Base-by-base conservation (phyloP, 2,888 invertebrate species). In the Diploptera punctata region DNA sequence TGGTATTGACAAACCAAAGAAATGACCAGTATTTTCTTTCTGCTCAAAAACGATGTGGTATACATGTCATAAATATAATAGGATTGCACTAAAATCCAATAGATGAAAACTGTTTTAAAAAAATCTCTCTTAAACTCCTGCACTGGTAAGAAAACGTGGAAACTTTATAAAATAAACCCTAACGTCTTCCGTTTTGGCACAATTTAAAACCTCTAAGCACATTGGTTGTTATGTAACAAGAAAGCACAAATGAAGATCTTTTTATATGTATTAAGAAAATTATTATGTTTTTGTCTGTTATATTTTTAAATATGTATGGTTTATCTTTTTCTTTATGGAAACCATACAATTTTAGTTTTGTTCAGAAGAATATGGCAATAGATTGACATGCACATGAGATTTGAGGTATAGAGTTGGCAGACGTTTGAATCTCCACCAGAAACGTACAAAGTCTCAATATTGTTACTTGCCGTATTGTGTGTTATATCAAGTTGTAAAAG, bases 401-500 rank as follows among this genome's bases (percentile, higher is more conserved):
- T 57, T 69, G 43, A n/a, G n/a, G n/a, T n/a, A 65, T 54, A 61
- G 44, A 49, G 29, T 62, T 52, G 49, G 49, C 31, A 67, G 69
- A 57, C 65, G 54, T 62, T n/a, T 38, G 74, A 72, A 72, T 74
- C 71, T 74, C 71, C 54, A 65, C 65, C 71, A 68, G 62, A 74
- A n/a, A 69, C 71, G 74, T 74, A 74, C 74, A 74, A 74, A 75
- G 68, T 73, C 72, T 75, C 70, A 67, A 72, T 61, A 70, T 73
- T 75, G 74, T 75, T 75, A 75, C 75, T 75, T 74, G 74, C 75
- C 74, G 74, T 75, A 70, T 74, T 73, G 73, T 74, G 57, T 70
- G 72, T 75, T 70, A 68, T 73, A 71, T 75, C 75, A 70, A 74
- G 75, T 65, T 74, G 74, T 75, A 75, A 75, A 70, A 65, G 13